Evolutionary conservation across 2,888 invertebrate species (phyloP).

Genomic region (Spodoptera littoralis): DNA sequence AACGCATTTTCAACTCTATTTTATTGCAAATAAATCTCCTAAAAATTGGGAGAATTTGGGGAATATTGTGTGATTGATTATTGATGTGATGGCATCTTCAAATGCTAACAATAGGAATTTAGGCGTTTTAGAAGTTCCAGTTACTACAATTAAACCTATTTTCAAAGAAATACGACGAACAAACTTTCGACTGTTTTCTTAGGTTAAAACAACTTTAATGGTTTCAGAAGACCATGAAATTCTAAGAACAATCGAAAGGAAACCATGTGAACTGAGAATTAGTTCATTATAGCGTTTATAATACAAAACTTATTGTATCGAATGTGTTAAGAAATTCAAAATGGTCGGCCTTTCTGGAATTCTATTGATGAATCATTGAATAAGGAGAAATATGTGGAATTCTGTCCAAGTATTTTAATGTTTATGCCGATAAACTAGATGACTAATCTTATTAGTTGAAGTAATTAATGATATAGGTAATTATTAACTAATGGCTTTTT

Average conservation of each 20-base stretch:
- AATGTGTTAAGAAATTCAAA: constrained; percentile 34
- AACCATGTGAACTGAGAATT: constrained; percentile 26
- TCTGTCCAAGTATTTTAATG: constrained; percentile 22
- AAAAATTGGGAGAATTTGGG: too few species aligned
- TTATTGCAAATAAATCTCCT: too few species aligned
- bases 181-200: constrained; percentile 17
- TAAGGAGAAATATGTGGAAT: constrained; percentile 20
- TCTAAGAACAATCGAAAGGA: constrained; percentile 26
- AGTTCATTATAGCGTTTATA: constrained; percentile 10
- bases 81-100: too few species aligned
- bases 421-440: constrained; percentile 14
- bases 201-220: constrained; percentile 3
- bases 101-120: too few species aligned
- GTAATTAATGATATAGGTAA: too few species aligned
- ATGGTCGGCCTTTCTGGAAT: constrained; percentile 6
- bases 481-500: too few species aligned
- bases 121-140: too few species aligned
- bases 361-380: constrained; percentile 31
- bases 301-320: constrained; percentile 17
- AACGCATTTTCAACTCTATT: too few species aligned
- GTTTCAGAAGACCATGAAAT: constrained; percentile 20
- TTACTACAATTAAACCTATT: constrained; percentile 21
- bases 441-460: constrained; percentile 21
- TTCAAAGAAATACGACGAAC: constrained; percentile 32
- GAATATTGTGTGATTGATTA: too few species aligned